These are phyloP conservation scores for Hyles euphorbiae DNA, from an alignment of 1,140 invertebrate species.

Conservation along the genomic window DNA sequence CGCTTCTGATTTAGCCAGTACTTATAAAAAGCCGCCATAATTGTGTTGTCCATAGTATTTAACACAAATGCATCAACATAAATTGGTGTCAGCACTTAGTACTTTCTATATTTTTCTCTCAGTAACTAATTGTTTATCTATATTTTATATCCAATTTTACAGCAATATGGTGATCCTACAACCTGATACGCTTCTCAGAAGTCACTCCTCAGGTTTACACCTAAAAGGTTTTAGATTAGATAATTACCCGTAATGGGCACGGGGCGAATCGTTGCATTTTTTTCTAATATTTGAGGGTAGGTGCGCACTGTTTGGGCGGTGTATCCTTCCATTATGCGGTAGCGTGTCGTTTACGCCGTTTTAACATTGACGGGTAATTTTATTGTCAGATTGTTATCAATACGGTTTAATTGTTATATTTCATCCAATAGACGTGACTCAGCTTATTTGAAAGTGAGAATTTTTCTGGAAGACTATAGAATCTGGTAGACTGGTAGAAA, in stretches of 20 bases:
- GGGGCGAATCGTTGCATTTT: conserved; percentile 36
- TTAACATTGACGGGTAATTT: conserved; percentile 33
- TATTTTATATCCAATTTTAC: no score
- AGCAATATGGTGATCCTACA: conserved; percentile 17
- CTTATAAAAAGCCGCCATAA: no score
- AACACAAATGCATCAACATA: no score
- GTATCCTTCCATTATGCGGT: conserved; percentile 44
- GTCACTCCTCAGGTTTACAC: conserved; percentile 44
- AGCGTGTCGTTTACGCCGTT: conserved; percentile 19
- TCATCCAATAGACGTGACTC: not conserved
- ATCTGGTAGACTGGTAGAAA: no score
- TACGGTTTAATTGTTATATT: conserved; percentile 5
- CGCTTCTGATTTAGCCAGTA: no score
- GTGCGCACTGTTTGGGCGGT: conserved; percentile 31
- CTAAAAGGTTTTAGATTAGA: conserved; percentile 73
- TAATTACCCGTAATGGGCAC: conserved; percentile 60
- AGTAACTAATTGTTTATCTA: no score
- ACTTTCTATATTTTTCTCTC: no score
- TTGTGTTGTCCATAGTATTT: no score
- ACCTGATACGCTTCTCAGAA: conserved; percentile 54
- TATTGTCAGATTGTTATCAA: conserved; percentile 28
- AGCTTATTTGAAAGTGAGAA: no score
- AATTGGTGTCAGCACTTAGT: no score
- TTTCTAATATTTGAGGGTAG: conserved; percentile 25
- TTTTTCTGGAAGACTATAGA: no score